phyloP scores from a whole-genome alignment of 2,888 invertebrate genomes.

The Chloroclysta siterata region DNA sequence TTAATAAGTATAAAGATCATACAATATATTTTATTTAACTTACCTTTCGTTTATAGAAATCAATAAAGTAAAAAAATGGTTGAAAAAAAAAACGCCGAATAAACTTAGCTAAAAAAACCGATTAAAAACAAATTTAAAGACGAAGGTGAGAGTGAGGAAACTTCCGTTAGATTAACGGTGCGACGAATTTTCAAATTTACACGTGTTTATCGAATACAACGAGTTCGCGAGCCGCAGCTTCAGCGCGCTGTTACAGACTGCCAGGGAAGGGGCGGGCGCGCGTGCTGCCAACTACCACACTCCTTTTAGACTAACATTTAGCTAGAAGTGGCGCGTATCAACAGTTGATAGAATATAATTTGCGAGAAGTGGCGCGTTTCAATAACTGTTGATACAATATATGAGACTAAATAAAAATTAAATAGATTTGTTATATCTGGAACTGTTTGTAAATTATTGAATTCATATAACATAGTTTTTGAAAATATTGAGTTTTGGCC shows the following conservation, averaged over 20 bases:
- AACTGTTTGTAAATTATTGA: too few relatives aligned
- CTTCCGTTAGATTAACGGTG: constrained; percentile 27
- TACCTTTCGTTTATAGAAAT: constrained; percentile 13
- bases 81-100: neutral
- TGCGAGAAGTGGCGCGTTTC: neutral
- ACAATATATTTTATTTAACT: neutral
- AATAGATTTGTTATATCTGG: too few relatives aligned
- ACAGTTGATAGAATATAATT: too few relatives aligned
- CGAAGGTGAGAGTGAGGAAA: constrained; percentile 16
- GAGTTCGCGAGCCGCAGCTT: constrained; percentile 42
- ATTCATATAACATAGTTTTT: too few relatives aligned
- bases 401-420: too few relatives aligned
- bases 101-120: neutral
- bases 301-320: neutral
- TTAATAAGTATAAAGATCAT: neutral
- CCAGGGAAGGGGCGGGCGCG: constrained; percentile 37
- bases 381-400: too few relatives aligned
- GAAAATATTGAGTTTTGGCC: too few relatives aligned
- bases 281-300: constrained; percentile 17
- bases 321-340: neutral
- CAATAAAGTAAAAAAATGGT: neutral
- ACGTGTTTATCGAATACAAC: constrained; percentile 64
- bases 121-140: neutral
- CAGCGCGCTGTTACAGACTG: constrained; percentile 37
- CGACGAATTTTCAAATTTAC: constrained; percentile 44